These are phyloP conservation scores for Drosophila teissieri DNA, from an alignment of 1,140 invertebrate genomes.

Conservation along the genomic window DNA sequence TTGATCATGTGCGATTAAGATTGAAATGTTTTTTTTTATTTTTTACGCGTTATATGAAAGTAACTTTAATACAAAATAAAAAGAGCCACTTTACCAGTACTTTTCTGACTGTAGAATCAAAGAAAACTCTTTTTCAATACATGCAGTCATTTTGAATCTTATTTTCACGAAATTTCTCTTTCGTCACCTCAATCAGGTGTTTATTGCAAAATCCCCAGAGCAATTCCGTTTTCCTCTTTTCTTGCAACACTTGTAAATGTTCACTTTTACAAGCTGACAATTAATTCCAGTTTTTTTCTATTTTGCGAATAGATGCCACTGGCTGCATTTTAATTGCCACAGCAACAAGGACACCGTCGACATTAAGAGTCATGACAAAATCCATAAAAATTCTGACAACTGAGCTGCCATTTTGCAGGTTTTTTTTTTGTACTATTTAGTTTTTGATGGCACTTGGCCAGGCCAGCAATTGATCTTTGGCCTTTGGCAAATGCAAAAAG, in stretches of 20 bases:
- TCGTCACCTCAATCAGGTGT: background rate
- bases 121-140: background rate
- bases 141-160: too few species aligned
- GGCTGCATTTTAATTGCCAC: constrained; percentile 70
- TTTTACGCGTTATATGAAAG: constrained; percentile 1
- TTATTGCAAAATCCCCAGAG: constrained; percentile 10
- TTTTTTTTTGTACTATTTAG: constrained; percentile 31
- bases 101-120: constrained; percentile 19
- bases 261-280: constrained; percentile 58
- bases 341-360: constrained; percentile 23
- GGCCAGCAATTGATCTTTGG: constrained; percentile 34
- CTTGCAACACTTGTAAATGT: constrained; percentile 13
- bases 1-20: background rate
- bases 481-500: constrained; percentile 1
- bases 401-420: constrained; percentile 11
- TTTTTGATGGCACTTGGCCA: constrained; percentile 45
- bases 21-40: constrained; percentile 1
- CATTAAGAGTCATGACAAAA: constrained; percentile 23
- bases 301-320: constrained; percentile 46
- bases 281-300: constrained; percentile 37
- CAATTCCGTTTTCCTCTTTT: background rate
- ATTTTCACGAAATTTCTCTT: background rate
- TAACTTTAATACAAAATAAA: constrained; percentile 19
- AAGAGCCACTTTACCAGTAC: background rate
- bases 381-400: constrained; percentile 39